Conservation (phyloP, 2,797 vertebrate species). For the Falco cherrug region DNA sequence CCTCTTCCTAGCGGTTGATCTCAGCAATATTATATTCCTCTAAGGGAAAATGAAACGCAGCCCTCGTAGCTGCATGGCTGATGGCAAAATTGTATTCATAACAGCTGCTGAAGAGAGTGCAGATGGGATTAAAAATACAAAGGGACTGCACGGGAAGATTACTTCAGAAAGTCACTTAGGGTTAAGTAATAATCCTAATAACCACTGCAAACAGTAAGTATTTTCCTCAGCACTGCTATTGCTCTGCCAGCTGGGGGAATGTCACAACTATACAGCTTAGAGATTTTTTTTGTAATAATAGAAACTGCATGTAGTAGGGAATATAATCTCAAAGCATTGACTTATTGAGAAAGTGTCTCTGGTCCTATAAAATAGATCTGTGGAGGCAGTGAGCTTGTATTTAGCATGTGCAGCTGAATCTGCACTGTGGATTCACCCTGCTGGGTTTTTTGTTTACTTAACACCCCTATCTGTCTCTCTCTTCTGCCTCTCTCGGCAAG, state of each 20-base stretch:
- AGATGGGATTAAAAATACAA: constrained; percentile 27
- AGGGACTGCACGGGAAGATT: constrained; percentile 28
- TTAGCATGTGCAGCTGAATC: not conserved
- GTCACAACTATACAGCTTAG: constrained; percentile 16
- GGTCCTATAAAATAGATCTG: not conserved
- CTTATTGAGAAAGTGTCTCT: not conserved
- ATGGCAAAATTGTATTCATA: not conserved
- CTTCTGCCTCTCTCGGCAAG: not conserved
- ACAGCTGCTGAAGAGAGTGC: not conserved
- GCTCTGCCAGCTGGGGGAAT: constrained; percentile 31
- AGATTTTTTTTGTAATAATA: constrained; percentile 14
- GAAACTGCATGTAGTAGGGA: constrained; percentile 5
- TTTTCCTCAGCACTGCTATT: constrained; percentile 3
- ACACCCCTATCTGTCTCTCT: not conserved
- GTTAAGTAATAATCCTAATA: constrained; percentile 63
- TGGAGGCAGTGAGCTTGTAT: not conserved
- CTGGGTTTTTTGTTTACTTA: not conserved
- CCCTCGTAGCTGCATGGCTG: not conserved
- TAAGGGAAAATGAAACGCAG: not conserved
- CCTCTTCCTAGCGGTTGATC: not conserved
- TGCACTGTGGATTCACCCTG: not conserved
- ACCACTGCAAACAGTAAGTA: constrained; percentile 31
- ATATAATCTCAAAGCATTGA: constrained; percentile 37
- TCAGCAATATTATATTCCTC: not conserved
- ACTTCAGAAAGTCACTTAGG: constrained; percentile 28